Base-by-base conservation (phyloP, 2,888 invertebrate genomes). In the Priocnemis perturbator region DNA sequence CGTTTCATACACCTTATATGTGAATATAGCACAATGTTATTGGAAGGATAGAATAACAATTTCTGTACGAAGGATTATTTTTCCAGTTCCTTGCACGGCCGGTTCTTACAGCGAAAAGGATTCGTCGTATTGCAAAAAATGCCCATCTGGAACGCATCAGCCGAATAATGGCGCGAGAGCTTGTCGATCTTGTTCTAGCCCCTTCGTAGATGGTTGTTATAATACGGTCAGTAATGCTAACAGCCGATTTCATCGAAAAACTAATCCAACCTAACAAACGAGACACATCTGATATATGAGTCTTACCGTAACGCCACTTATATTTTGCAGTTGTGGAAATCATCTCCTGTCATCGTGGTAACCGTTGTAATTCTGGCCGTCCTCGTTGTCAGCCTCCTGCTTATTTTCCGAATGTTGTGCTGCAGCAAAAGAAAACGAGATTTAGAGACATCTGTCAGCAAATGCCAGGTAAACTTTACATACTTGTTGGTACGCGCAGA, bases 51-150 rank as follows among this genome's bases (percentile, higher is more conserved):
- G 26, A 26, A 7, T 4, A 7, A 26, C 3, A 26, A 4, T 26
- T 26, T 44, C 7, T 19, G 19, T 21, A n/a, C 0, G 11, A 26
- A n/a, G 5, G 37, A 44, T 53, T 21, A 53, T 70, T 45, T 30
- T 74, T 75, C 20, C 60, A 86, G 86, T 82, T 81, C 85, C 86
- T 74, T 86, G 86, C 67, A 71, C 70, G 19, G 71, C 83, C 14
- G 85, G 82, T 73, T 82, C 74, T 78, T 85, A 85, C 73, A 85
- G 86, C 75, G 85, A 83, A 65, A 83, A 85, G 57, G 78, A 83
- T 71, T 79, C 82, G 57, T 83, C 84, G 47, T 69, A 76, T 57
- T 86, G 86, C 67, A 84, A 85, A 73, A 82, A 73, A 68, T 86
- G 85, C 71, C 79, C 85, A 63, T 45, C 65, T 60, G 85, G 86